Evolutionary conservation across 2,113 vertebrate genomes (phyloP).

Genomic region (Copsychus sechellarum): DNA sequence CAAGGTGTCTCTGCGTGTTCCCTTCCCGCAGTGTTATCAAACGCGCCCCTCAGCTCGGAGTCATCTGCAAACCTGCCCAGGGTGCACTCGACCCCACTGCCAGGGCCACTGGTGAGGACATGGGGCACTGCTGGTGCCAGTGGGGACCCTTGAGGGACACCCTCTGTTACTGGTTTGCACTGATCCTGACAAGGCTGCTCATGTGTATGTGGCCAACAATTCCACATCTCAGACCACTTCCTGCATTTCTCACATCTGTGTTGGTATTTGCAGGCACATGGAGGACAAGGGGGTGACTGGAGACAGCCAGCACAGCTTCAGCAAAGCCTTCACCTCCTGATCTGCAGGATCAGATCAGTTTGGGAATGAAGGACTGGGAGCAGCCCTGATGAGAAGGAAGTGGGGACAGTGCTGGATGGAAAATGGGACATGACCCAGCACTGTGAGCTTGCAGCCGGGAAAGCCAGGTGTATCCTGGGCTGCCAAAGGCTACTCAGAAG

Average conservation of each 20-base stretch:
- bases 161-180: neutral
- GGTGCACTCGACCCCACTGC: neutral
- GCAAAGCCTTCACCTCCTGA: neutral
- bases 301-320: neutral
- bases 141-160: neutral
- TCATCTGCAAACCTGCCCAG: neutral
- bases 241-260: neutral
- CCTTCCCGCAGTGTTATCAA: neutral
- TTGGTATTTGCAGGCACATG: neutral
- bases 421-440: neutral
- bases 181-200: too few relatives aligned
- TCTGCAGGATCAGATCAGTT: neutral
- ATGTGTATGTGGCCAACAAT: neutral
- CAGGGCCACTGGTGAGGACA: neutral
- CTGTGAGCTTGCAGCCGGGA: neutral
- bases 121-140: neutral
- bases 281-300: neutral
- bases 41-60: fast-evolving
- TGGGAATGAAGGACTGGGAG: neutral
- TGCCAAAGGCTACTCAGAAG: neutral
- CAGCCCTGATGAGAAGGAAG: neutral
- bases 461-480: neutral
- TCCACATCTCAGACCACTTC: neutral
- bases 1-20: neutral
- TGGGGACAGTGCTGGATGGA: neutral